A percentile compares a stretch with the other conserved stretches of the same genome.
Conservation (phyloP, 2,797 vertebrate species). For the Crypturellus tataupa region DNA sequence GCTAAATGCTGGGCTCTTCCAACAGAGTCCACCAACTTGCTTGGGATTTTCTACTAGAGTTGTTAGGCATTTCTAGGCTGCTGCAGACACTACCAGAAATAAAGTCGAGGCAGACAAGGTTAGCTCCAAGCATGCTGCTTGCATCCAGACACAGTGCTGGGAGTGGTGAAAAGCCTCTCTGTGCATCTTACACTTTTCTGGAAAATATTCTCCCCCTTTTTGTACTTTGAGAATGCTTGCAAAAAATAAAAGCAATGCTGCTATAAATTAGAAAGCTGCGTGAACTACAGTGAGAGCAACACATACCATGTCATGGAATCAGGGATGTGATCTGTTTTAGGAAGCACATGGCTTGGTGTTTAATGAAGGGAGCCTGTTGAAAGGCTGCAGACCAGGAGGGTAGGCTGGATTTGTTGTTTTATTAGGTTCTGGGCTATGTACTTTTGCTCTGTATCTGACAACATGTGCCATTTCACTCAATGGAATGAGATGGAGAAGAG, state of each 20-base stretch:
- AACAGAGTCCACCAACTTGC: neutral
- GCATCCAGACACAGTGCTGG: neutral
- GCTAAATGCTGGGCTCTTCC: neutral
- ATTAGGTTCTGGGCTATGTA: conserved; percentile 56
- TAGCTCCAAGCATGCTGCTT: neutral
- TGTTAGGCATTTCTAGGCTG: neutral
- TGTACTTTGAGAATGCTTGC: neutral
- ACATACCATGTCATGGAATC: neutral
- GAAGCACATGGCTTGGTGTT: conserved; percentile 51
- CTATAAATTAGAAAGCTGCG: conserved; percentile 15
- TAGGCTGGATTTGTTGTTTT: conserved; percentile 58
- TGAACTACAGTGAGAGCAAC: conserved; percentile 18
- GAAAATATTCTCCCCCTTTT: neutral
- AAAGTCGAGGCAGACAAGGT: neutral
- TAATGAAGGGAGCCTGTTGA: conserved; percentile 62
- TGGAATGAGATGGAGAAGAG: neutral
- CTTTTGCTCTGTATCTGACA: conserved; percentile 41
- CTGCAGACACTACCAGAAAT: neutral
- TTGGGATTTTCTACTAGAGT: conserved; percentile 13
- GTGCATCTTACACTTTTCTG: conserved; percentile 6
- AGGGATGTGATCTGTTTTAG: conserved; percentile 47
- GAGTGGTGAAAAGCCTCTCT: neutral
- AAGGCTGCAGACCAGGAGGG: conserved; percentile 50
- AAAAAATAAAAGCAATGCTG: neutral
- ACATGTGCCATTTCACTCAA: neutral